Evolutionary conservation across 2,797 vertebrate genomes (phyloP).

Genomic region (Pseudochirops cupreus): DNA sequence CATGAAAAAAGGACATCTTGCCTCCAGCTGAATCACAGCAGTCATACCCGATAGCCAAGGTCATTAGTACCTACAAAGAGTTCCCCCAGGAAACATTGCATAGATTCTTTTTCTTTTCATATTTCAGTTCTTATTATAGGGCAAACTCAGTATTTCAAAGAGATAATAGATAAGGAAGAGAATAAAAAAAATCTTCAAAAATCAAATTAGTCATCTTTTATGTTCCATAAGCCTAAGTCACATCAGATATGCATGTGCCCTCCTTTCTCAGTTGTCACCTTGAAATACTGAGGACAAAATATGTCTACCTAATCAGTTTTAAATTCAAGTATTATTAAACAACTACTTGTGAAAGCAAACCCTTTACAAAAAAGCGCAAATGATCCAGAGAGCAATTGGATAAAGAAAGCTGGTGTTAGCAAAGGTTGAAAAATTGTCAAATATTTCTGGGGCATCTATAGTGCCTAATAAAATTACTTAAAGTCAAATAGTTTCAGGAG

Average conservation of each 20-base stretch:
- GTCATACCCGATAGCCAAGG: conserved; percentile 59
- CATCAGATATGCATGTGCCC: background rate
- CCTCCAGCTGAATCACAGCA: conserved; percentile 55
- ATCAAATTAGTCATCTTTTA: conserved; percentile 30
- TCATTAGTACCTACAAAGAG: conserved; percentile 55
- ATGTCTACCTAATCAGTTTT: conserved; percentile 12
- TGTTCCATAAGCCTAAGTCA: conserved; percentile 47
- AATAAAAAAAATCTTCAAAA: conserved; percentile 48
- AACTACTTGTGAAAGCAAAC: conserved; percentile 14
- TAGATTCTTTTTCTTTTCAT: conserved; percentile 58
- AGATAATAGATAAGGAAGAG: conserved; percentile 38
- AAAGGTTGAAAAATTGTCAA: background rate
- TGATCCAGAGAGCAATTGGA: background rate
- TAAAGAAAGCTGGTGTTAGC: background rate
- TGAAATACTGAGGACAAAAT: conserved; percentile 28
- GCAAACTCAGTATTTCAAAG: background rate
- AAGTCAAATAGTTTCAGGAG: background rate
- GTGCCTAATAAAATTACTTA: background rate
- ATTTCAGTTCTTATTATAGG: conserved; percentile 50
- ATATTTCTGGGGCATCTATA: background rate
- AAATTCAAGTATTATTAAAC: conserved; percentile 20
- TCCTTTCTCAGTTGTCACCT: background rate
- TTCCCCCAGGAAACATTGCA: background rate
- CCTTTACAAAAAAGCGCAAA: conserved; percentile 35
- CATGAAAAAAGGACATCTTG: background rate